These are phyloP conservation scores for Dipodomys merriami DNA, from an alignment of 2,113 vertebrate species.

Conservation along the genomic window DNA sequence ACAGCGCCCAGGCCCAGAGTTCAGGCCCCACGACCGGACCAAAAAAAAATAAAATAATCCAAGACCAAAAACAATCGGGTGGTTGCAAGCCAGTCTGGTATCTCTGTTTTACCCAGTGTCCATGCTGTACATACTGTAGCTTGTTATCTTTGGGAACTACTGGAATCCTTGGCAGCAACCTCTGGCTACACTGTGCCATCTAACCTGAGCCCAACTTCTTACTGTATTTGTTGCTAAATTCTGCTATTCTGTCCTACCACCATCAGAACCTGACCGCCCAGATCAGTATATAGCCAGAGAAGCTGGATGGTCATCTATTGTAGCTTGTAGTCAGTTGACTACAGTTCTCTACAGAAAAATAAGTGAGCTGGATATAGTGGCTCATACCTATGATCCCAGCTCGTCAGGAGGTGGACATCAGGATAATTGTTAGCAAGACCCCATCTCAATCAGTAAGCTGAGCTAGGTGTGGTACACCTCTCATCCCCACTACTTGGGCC, in stretches of 20 bases:
- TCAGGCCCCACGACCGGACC: too few species aligned
- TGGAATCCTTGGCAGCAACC: background rate
- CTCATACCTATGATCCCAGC: background rate
- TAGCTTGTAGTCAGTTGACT: background rate
- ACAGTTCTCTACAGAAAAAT: background rate
- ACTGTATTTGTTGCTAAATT: background rate
- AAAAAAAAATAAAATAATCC: background rate
- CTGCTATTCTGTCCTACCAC: background rate
- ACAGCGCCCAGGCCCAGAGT: too few species aligned
- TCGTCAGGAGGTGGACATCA: too few species aligned
- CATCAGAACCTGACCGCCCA: background rate
- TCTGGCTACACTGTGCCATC: background rate
- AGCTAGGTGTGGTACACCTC: too few species aligned
- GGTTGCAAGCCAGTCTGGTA: background rate
- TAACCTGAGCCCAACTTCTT: constrained; percentile 37
- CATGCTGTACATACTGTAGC: background rate
- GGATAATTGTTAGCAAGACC: too few species aligned
- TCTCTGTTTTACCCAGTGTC: background rate
- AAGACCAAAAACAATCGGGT: constrained; percentile 33
- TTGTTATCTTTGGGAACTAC: constrained; percentile 39
- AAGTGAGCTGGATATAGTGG: background rate
- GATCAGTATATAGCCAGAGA: background rate
- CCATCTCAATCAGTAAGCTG: too few species aligned
- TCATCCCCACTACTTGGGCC: too few species aligned
- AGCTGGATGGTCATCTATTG: background rate